These are phyloP conservation scores for Trissolcus japonicus DNA, from an alignment of 2,888 invertebrate species.

Conservation along the genomic window DNA sequence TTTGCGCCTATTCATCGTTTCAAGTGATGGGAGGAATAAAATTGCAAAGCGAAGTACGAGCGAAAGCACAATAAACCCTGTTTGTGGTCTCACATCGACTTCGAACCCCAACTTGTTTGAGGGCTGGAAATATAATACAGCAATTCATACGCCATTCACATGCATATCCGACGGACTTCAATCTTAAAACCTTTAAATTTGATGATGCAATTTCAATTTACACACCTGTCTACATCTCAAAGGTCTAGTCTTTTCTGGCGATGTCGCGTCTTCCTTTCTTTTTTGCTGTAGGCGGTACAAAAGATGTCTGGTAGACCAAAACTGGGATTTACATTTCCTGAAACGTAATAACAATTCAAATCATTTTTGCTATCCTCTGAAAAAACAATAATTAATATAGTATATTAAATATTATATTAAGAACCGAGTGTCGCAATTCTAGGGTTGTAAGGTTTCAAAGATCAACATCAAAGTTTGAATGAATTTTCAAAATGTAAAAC, in stretches of 20 bases:
- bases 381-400: too few relatives aligned
- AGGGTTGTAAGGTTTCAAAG: slow-evolving; percentile 5
- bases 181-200: slow-evolving; percentile 45
- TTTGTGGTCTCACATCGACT: slow-evolving; percentile 59
- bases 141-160: slow-evolving; percentile 55
- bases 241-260: slow-evolving; percentile 22
- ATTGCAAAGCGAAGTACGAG: slow-evolving; percentile 59
- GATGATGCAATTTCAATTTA: slow-evolving; percentile 49
- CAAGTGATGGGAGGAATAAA: slow-evolving; percentile 58
- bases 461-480: slow-evolving; percentile 24
- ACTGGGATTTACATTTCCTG: too few relatives aligned
- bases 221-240: slow-evolving; percentile 29
- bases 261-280: background rate
- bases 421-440: slow-evolving; percentile 1
- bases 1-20: slow-evolving; percentile 65
- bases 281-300: background rate
- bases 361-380: too few relatives aligned
- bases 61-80: slow-evolving; percentile 62
- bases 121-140: slow-evolving; percentile 52
- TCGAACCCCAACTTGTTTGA: slow-evolving; percentile 52
- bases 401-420: background rate
- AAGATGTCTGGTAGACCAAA: too few relatives aligned
- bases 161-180: slow-evolving; percentile 37
- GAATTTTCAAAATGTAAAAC: slow-evolving; percentile 26
- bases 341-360: too few relatives aligned